A percentile compares a stretch with the other conserved stretches of the same genome.
Conservation (phyloP, 30 jellyfish, hydroid and myxozoan genomes). For the Chrysaora quinquecirrha region DNA sequence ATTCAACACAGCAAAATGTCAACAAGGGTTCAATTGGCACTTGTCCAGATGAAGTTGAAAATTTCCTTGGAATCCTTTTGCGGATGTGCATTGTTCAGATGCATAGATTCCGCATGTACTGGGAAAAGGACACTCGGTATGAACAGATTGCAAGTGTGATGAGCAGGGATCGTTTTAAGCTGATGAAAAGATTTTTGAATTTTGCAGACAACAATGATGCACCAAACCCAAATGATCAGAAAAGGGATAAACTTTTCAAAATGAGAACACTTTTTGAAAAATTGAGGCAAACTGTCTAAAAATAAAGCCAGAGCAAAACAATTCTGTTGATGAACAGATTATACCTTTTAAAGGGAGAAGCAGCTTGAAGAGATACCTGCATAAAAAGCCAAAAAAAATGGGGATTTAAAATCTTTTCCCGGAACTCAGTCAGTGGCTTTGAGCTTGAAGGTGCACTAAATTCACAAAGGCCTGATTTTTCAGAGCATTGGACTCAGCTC, state of each 20-base stretch:
- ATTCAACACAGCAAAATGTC: constrained; percentile 44
- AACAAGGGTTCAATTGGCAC: constrained; percentile 45
- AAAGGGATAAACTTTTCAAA: constrained; percentile 32
- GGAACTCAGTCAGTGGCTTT: constrained; percentile 50
- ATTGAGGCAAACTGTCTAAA: constrained; percentile 41
- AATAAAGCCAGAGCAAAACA: constrained; percentile 37
- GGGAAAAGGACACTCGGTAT: constrained; percentile 54
- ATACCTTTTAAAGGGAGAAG: constrained; percentile 64
- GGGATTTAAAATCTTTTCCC: constrained; percentile 65
- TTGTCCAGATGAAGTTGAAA: constrained; percentile 14
- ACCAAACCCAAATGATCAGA: not conserved
- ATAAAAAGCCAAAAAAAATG: constrained; percentile 64
- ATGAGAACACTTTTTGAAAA: constrained; percentile 41
- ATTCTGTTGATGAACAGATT: constrained; percentile 64
- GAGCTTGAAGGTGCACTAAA: constrained; percentile 71
- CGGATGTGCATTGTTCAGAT: constrained; percentile 40
- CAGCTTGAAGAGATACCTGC: constrained; percentile 32
- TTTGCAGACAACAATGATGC: constrained; percentile 35
- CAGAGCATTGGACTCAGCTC: constrained; percentile 40
- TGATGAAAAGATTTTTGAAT: constrained; percentile 16
- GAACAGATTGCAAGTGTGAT: constrained; percentile 38
- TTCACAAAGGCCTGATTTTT: constrained; percentile 12
- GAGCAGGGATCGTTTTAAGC: constrained; percentile 55
- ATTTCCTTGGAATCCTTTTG: not conserved
- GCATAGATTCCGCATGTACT: constrained; percentile 48